Base-by-base conservation (phyloP, 2,888 invertebrate genomes). In the Eupeodes latifasciatus region DNA sequence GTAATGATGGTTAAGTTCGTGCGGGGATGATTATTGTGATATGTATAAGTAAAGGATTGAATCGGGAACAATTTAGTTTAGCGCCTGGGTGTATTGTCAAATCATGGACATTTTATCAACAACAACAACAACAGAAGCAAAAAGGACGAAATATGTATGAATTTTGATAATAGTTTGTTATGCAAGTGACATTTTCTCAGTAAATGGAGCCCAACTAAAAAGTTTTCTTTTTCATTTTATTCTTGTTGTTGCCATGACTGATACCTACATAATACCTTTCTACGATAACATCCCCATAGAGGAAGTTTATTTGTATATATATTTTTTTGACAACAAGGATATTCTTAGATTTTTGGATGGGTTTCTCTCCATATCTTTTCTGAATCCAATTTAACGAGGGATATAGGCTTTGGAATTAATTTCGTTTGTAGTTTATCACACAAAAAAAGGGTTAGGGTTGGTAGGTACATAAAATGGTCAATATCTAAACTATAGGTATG, bases 171-270 rank as follows among this genome's bases (percentile, higher is more conserved):
- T 76, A 72, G 66, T 82, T 79, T 83, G 79, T 80, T 80, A 84
- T 87, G 83, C 76, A 81, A 74, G 72, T 87, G 87, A 49, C 87
- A 87, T 77, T 57, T 77, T 79, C 61, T 79, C 66, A 14, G 59
- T 61, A 77, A 87, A 80, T 67, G 71, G 55, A 87, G 76, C 66
- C 3, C 9, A 11, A 59, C 27, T 61, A 57, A 74, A 47, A 67
- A 49, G 16, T 47, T 36, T 75, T 19, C 53, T 55, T 74, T 59
- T 75, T 19, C 11, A 5, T 44, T 6, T 5, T 53, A 53, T 27
- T 27, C 27, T 27, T 27, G 3, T 51, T 1, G 19, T 44, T 44
- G 10, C 3, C 14, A 57, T 11, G 0, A 57, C 19, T 27, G 5
- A 57, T 59, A 34, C 27, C 34, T 4, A 34, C 27, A 59, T 4